These are phyloP conservation scores for Crotalus adamanteus DNA, from an alignment of 2,797 vertebrate species.

Conservation along the genomic window DNA sequence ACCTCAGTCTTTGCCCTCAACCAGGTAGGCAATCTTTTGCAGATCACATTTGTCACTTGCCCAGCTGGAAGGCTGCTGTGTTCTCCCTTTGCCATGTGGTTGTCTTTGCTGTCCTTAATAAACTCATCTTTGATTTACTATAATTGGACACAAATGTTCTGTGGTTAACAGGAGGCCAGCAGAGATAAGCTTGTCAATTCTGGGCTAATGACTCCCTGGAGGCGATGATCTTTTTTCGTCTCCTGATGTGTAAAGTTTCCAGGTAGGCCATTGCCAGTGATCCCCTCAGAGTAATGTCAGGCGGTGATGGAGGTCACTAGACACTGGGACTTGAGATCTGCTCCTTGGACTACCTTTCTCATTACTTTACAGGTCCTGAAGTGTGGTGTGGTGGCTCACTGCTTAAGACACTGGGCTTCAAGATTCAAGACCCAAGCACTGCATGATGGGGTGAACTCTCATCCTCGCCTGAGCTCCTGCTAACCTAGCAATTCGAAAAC, in stretches of 20 bases:
- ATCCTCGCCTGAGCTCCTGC: neutral
- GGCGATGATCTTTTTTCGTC: neutral
- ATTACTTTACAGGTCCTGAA: neutral
- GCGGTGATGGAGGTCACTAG: no score
- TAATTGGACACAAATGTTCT: slow-evolving; percentile 30
- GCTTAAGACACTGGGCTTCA: neutral
- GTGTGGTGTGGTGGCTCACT: neutral
- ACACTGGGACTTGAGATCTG: neutral
- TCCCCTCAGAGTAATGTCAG: neutral
- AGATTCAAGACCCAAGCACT: neutral
- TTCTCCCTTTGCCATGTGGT: neutral
- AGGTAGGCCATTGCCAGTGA: neutral
- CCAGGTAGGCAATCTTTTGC: no score
- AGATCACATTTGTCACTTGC: no score
- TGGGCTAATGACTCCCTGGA: slow-evolving; percentile 18
- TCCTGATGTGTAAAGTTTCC: neutral
- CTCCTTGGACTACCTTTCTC: neutral
- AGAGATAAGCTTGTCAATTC: slow-evolving; percentile 27
- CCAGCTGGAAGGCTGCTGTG: neutral
- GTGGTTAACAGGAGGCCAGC: slow-evolving; percentile 25
- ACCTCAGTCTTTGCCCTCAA: neutral
- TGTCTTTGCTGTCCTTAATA: slow-evolving; percentile 6
- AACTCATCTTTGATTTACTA: slow-evolving; percentile 36
- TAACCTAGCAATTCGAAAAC: no score
- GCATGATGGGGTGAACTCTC: neutral